Evolutionary conservation across 35 echinoderm and acorn worm species (phyloP), one percentile per base, ranked within the genome.

Genomic region (Apostichopus californicus): DNA sequence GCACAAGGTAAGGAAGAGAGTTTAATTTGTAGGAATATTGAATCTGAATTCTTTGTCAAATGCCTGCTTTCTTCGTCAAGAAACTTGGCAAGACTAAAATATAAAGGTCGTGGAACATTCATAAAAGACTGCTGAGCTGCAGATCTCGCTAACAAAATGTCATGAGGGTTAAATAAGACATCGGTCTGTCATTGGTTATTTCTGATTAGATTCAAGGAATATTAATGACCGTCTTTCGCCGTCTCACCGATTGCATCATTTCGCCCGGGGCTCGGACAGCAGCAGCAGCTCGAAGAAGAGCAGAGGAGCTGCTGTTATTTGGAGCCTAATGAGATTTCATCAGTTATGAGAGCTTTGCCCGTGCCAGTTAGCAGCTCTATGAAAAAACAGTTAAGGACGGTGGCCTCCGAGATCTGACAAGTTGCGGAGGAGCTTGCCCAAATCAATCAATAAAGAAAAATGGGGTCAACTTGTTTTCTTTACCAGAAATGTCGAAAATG

Each of bases 401-500:
- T 75, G 71, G 81, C 81, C 57, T 58, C 55, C 58, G 81, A 85
- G 81, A 59, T 85, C 54, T 85, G 18, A 55, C 57, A 58, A 22
- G 81, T 58, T 85, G 12, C 23, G 12, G 55, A 24, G 24, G 18
- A 23, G 13, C 14, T 58, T 23, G 20, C 34, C 18, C 57, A 59
- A 85, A 85, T 85, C 56, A 85, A 85, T 85, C 81, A 60, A 22
- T 60, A 15, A 60, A 85, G 81, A 85, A 85, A 81, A 85, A 85
- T 85, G 81, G 81, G 81, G 81, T 85, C 81, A 85, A 21, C 81
- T 59, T 22, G 7, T 9, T 12, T 61, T 58, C 55, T 58, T 75
- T 14, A 83, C 10, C 12, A 85, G 52, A 83, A 14, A 83, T 79
- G 78, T 55, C 23, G 18, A 85, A 61, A 61, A 83, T 85, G 55